Evolutionary conservation across 53 echinoderm and acorn worm species (phyloP).

Genomic region (Henricia sp.): DNA sequence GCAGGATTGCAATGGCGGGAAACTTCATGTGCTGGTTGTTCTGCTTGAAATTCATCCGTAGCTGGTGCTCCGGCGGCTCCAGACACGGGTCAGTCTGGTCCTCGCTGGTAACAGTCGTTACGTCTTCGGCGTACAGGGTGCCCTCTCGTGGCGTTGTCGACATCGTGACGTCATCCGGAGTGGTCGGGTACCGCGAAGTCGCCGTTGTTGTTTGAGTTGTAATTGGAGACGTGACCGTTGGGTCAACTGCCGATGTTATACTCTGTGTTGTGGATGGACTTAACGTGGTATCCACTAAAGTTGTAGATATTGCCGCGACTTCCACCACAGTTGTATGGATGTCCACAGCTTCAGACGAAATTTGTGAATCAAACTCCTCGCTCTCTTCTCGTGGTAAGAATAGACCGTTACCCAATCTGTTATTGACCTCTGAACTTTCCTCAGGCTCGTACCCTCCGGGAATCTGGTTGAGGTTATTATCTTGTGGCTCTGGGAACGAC

Average conservation of each 20-base stretch:
- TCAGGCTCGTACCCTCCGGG: not conserved
- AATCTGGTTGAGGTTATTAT: not conserved
- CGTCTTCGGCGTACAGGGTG: not conserved
- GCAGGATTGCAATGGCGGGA: slow-evolving; percentile 45
- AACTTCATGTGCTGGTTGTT: slow-evolving; percentile 45
- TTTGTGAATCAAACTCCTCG: not conserved
- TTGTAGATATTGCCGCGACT: not conserved
- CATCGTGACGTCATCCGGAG: not conserved
- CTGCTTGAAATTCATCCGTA: slow-evolving; percentile 22
- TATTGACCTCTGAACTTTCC: slow-evolving; percentile 29
- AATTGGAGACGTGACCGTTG: too few relatives aligned
- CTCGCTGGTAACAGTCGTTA: slow-evolving; percentile 12
- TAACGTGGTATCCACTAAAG: not conserved
- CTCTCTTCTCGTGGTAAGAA: not conserved
- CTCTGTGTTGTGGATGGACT: not conserved
- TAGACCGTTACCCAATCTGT: not conserved
- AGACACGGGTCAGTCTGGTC: not conserved
- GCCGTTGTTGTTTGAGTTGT: not conserved
- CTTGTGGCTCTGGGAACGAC: too few relatives aligned
- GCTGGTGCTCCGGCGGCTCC: slow-evolving; percentile 22
- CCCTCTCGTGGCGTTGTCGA: not conserved
- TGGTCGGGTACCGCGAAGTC: not conserved
- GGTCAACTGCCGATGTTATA: not conserved
- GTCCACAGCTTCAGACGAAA: not conserved
- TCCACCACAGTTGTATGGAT: not conserved